Percentiles rank a stretch among this genome's conserved stretches.
These are phyloP conservation scores for Takifugu bimaculatus DNA, from an alignment of 2,113 vertebrate species.

Conservation along the genomic window DNA sequence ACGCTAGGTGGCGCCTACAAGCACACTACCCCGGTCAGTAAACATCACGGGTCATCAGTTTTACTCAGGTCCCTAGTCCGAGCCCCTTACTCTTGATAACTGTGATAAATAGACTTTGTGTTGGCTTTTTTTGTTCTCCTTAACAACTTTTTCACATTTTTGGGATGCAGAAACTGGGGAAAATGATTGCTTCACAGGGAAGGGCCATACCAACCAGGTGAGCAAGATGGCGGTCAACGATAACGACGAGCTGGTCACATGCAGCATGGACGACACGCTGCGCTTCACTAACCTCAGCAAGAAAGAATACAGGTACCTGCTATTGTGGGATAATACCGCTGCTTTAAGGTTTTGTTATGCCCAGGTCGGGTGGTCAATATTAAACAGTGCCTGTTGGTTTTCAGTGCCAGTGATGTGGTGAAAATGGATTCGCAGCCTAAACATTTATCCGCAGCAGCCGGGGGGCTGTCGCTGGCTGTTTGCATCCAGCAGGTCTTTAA, in stretches of 20 bases:
- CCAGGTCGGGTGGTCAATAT: not conserved
- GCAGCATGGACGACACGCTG: slow-evolving; percentile 96
- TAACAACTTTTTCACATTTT: slow-evolving; percentile 83
- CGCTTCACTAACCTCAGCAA: slow-evolving; percentile 82
- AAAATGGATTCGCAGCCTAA: slow-evolving; percentile 94
- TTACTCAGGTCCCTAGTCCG: no score
- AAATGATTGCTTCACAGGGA: slow-evolving; percentile 84
- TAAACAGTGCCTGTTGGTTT: not conserved
- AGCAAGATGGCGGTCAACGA: slow-evolving; percentile 81
- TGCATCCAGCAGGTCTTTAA: slow-evolving; percentile 86
- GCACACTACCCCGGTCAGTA: no score
- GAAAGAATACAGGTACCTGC: slow-evolving; percentile 85
- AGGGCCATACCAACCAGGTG: slow-evolving; percentile 94
- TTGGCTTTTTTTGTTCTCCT: slow-evolving; percentile 43
- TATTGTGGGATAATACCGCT: no score
- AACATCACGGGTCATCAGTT: no score
- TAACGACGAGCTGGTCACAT: slow-evolving; percentile 80
- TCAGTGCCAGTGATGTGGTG: slow-evolving; percentile 84
- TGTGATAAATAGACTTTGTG: no score
- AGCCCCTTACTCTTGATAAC: no score
- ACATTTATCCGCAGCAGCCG: slow-evolving; percentile 78
- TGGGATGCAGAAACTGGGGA: slow-evolving; percentile 91
- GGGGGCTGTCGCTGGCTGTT: slow-evolving; percentile 81
- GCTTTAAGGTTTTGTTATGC: no score
- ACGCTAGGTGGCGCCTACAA: no score